A percentile compares a stretch with the other conserved stretches of the same genome.
Conservation (phyloP, 2,797 vertebrate species). For the Myotis daubentonii region DNA sequence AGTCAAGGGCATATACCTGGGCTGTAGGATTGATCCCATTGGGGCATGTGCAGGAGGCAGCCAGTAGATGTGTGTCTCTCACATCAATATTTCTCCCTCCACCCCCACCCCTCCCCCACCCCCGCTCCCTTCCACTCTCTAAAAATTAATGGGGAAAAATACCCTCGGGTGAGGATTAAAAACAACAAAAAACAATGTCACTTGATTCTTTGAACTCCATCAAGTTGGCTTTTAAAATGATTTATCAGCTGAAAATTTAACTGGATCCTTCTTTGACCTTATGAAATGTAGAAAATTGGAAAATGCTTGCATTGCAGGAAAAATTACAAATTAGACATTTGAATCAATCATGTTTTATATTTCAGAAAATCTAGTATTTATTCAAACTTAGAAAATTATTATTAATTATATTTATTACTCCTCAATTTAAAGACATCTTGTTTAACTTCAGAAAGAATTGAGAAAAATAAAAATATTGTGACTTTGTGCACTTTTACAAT, state of each 20-base stretch:
- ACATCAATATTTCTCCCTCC: too few relatives aligned
- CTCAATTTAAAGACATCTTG: conserved; percentile 14
- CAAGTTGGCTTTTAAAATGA: background rate
- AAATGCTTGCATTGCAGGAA: background rate
- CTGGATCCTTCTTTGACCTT: background rate
- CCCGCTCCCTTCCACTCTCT: too few relatives aligned
- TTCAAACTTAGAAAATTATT: background rate
- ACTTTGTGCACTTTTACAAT: background rate
- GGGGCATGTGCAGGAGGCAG: too few relatives aligned
- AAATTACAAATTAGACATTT: background rate
- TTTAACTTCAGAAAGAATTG: conserved; percentile 9
- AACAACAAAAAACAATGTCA: background rate
- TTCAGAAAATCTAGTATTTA: background rate
- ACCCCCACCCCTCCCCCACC: too few relatives aligned
- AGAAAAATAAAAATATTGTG: conserved; percentile 24
- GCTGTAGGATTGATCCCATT: too few relatives aligned
- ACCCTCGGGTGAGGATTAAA: too few relatives aligned
- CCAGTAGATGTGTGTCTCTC: too few relatives aligned
- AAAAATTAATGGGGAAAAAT: too few relatives aligned
- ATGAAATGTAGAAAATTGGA: background rate
- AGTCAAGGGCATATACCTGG: too few relatives aligned
- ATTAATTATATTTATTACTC: background rate
- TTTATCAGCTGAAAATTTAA: background rate
- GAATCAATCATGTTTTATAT: background rate
- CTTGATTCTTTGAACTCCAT: conserved; percentile 4